These are phyloP conservation scores for Ptychodera flava DNA, from an alignment of 35 echinoderm and acorn worm species.

Conservation along the genomic window DNA sequence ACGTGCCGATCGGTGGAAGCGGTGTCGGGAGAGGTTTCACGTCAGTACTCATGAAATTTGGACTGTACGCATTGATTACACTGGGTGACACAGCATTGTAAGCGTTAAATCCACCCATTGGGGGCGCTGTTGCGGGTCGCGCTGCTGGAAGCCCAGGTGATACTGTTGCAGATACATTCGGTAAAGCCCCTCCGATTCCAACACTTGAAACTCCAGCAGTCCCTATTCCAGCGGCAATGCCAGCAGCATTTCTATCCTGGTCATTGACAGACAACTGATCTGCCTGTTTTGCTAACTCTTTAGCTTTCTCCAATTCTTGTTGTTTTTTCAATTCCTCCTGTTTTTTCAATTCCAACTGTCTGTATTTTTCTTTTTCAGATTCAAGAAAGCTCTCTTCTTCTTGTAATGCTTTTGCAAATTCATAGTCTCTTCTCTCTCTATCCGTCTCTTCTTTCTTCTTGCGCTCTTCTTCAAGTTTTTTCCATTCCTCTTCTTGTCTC, in stretches of 20 bases:
- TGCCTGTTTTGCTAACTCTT: background rate
- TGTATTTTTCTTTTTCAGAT: background rate
- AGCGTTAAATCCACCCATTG: background rate
- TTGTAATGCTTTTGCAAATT: background rate
- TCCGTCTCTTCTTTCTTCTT: slow-evolving; percentile 13
- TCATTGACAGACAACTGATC: background rate
- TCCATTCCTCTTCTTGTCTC: slow-evolving; percentile 48
- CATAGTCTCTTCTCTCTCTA: background rate
- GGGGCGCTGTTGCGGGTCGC: background rate
- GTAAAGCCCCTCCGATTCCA: no score
- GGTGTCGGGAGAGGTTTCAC: background rate
- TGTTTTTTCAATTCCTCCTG: background rate
- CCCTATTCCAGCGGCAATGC: background rate
- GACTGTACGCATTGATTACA: background rate
- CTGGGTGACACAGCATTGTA: background rate
- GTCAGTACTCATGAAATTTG: background rate
- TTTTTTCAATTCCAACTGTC: background rate
- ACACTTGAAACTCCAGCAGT: no score
- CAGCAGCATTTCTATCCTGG: background rate
- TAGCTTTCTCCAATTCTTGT: background rate
- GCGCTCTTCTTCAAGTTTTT: slow-evolving; percentile 41
- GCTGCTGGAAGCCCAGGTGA: background rate
- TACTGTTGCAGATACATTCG: no score
- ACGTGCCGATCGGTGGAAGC: background rate
- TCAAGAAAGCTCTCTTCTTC: background rate